phyloP scores from a whole-genome alignment of 2,888 invertebrate species.

The Nomada goodeniana region DNA sequence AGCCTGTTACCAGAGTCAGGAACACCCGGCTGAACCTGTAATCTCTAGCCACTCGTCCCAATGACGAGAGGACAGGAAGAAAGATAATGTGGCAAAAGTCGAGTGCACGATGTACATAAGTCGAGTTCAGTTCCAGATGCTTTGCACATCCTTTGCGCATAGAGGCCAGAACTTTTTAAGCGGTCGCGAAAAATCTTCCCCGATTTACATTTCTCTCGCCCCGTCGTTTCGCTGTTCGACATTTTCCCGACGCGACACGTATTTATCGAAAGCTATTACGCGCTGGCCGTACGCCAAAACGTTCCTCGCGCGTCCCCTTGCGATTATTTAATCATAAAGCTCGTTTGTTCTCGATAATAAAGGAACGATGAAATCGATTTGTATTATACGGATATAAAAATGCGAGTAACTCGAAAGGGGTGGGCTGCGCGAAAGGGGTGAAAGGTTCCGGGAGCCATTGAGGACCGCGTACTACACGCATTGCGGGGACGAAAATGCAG shows the following conservation, averaged over 20 bases:
- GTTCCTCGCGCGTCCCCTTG: slow-evolving; percentile 11
- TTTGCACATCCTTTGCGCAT: not conserved
- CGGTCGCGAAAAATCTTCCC: not conserved
- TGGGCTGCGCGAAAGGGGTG: not conserved
- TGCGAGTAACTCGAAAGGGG: slow-evolving; percentile 6
- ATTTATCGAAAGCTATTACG: slow-evolving; percentile 58
- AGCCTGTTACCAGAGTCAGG: slow-evolving; percentile 26
- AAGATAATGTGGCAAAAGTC: not conserved
- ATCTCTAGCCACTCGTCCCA: slow-evolving; percentile 24
- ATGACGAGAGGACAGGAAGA: not conserved
- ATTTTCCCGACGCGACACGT: slow-evolving; percentile 22
- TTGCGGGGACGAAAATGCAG: not conserved
- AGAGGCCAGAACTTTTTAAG: not conserved
- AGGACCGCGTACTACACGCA: not conserved
- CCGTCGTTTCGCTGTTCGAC: slow-evolving; percentile 33
- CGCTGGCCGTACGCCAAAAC: slow-evolving; percentile 44
- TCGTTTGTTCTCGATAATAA: slow-evolving; percentile 16
- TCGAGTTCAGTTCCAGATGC: not conserved
- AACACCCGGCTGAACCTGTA: not conserved
- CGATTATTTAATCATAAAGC: slow-evolving; percentile 20
- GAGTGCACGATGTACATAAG: not conserved
- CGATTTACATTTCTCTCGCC: not conserved
- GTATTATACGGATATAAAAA: slow-evolving; percentile 14
- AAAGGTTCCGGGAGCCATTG: not conserved
- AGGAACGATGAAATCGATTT: slow-evolving; percentile 19